A percentile compares a stretch with the other conserved stretches of the same genome.
Conservation (phyloP, 2,888 invertebrate species). For the Aethes cnicana region DNA sequence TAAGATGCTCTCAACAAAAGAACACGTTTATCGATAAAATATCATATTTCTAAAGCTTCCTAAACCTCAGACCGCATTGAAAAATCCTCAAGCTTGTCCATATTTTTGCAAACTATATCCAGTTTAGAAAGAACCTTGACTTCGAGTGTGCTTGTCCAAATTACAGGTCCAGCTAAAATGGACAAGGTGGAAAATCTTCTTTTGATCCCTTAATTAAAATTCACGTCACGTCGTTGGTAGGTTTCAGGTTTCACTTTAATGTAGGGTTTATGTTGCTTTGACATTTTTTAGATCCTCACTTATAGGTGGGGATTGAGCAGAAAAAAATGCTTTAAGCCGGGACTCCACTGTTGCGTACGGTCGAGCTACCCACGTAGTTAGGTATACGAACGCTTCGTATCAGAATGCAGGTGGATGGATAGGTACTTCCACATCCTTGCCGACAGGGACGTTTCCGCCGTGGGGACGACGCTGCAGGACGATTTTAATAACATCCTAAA, state of each 20-base stretch:
- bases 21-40: neutral
- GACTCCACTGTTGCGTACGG: too few species aligned
- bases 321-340: too few species aligned
- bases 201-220: constrained; percentile 18
- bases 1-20: neutral
- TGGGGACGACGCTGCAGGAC: too few species aligned
- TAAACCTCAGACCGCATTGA: neutral
- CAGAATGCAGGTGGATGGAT: too few species aligned
- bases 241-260: constrained; percentile 1
- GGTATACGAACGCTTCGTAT: too few species aligned
- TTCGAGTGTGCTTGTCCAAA: neutral
- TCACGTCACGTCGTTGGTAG: constrained; percentile 6
- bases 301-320: too few species aligned
- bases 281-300: too few species aligned
- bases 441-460: too few species aligned
- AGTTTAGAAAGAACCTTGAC: neutral
- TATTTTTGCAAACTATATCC: neutral
- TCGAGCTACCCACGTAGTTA: too few species aligned
- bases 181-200: constrained; percentile 13
- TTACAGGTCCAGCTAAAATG: neutral
- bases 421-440: too few species aligned
- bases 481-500: too few species aligned
- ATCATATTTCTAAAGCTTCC: neutral
- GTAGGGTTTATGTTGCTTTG: neutral
- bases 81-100: constrained; percentile 9